A percentile compares a stretch with the other conserved stretches of the same genome.
Evolutionary conservation across 2,888 invertebrate genomes (phyloP).

Genomic region (Ptychoptera albimana): DNA sequence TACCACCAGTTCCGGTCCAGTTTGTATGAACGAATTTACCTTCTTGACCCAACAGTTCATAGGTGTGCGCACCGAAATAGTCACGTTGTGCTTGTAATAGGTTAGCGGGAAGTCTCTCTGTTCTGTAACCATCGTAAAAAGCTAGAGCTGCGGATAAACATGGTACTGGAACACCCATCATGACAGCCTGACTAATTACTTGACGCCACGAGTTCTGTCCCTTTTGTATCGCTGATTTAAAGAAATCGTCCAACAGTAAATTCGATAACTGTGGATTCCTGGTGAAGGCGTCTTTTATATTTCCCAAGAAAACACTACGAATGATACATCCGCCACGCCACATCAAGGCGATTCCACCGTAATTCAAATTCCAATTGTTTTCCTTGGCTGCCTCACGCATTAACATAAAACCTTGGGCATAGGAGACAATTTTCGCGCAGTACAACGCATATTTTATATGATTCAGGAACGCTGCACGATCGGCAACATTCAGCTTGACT

Average conservation of each 20-base stretch:
- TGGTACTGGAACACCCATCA: conserved; percentile 85
- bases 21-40: conserved; percentile 92
- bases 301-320: conserved; percentile 64
- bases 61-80: conserved; percentile 98
- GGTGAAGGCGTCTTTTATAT: conserved; percentile 86
- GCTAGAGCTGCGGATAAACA: conserved; percentile 85
- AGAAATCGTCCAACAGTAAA: conserved; percentile 85
- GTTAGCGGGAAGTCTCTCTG: conserved; percentile 80
- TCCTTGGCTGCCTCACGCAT: conserved; percentile 81
- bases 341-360: conserved; percentile 96
- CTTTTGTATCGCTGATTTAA: conserved; percentile 62
- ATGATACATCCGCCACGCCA: conserved; percentile 99
- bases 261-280: conserved; percentile 74
- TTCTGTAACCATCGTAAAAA: conserved; percentile 94
- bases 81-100: conserved; percentile 93
- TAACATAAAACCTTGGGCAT: conserved; percentile 96
- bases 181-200: conserved; percentile 54
- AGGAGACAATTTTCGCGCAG: conserved; percentile 95
- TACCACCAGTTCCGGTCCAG: conserved; percentile 98
- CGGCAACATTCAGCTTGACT: conserved; percentile 42
- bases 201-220: conserved; percentile 75
- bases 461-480: conserved; percentile 66
- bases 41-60: conserved; percentile 72
- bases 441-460: conserved; percentile 83
- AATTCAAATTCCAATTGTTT: conserved; percentile 89